Base-by-base conservation (phyloP, 53 echinoderm and acorn worm species). In the Mesocentrotus franciscanus region DNA sequence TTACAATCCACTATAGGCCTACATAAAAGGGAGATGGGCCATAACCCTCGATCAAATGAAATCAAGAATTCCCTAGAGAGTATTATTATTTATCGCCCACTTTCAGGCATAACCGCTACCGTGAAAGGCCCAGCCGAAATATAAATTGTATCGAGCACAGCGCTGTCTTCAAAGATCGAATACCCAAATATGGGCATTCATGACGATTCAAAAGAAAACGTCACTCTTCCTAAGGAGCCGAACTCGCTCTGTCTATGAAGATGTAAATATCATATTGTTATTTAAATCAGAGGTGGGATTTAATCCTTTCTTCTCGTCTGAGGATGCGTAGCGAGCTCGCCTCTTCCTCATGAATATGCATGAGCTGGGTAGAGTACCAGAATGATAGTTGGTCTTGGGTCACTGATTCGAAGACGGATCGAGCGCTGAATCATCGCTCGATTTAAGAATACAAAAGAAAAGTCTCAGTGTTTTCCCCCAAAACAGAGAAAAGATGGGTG, bases 171-270 rank as follows among this genome's bases (percentile, higher is more conserved):
- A 64, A 64, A 42, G 81, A 39, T 15, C 17, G 8, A 42, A 81
- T 81, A 42, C 22, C 57, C 58, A 85, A 87, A 59, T 87, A 58
- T 87, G 87, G 87, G 29, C 87, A 87, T 87, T 85, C 56, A 20
- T 57, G 0, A 87, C 26, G 14, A 10, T n/a, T 58, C n/a, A 59
- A 27, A 10, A 56, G 58, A n/a, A 14, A 58, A 58, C 87, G 87
- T 87, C 87, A 87, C n/a, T n/a, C 81, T 10, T 18, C 1, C 42
- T 18, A 42, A 36, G 11, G 13, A 10, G 29, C 27, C 20, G 7
- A 75, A 8, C 32, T 29, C 75, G n/a, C 57, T 9, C 87, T 59
- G n/a, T 18, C 12, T 87, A 3, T 87, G 58, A 87, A 55, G 57
- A 58, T 29, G 87, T 26, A 20, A 84, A 9, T 42, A 87, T 10